Evolutionary conservation across 2,113 vertebrate genomes (phyloP).

Genomic region (Nanger granti): DNA sequence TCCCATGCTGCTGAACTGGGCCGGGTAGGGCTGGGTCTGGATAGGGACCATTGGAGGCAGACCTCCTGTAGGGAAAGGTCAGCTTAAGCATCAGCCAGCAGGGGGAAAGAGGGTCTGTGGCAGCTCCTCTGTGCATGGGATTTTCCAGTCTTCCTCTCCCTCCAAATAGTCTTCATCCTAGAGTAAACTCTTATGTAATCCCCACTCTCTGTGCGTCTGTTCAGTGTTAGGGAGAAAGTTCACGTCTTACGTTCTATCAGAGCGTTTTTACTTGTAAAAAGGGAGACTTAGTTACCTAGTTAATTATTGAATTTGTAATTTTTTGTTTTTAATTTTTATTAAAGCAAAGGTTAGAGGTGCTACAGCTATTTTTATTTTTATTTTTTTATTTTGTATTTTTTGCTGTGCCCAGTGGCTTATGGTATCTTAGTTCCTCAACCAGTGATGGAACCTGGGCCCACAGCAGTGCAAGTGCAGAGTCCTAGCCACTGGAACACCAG

Average conservation of each 20-base stretch:
- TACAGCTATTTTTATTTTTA: background rate
- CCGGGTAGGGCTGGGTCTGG: rapidly evolving
- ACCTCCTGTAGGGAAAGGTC: too few species aligned
- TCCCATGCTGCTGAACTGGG: too few species aligned
- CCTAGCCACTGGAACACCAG: background rate
- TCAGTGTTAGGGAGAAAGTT: background rate
- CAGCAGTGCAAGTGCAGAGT: background rate
- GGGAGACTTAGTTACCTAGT: background rate
- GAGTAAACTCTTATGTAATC: background rate
- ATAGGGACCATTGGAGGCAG: rapidly evolving
- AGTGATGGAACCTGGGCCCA: background rate
- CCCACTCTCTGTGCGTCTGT: background rate
- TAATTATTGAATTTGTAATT: background rate
- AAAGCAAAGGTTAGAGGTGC: background rate
- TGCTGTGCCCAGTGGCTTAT: background rate
- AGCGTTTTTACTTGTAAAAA: background rate
- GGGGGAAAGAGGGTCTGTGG: background rate
- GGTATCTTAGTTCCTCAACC: background rate
- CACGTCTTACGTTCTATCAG: background rate
- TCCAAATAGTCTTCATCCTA: background rate
- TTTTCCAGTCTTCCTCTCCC: background rate
- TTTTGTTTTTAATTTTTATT: background rate
- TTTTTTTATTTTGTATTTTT: background rate
- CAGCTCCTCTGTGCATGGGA: background rate
- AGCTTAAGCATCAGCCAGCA: background rate